Percentiles rank a stretch among this genome's conserved stretches.
Conservation (phyloP, 2,888 invertebrate species). For the Crioceris asparagi region DNA sequence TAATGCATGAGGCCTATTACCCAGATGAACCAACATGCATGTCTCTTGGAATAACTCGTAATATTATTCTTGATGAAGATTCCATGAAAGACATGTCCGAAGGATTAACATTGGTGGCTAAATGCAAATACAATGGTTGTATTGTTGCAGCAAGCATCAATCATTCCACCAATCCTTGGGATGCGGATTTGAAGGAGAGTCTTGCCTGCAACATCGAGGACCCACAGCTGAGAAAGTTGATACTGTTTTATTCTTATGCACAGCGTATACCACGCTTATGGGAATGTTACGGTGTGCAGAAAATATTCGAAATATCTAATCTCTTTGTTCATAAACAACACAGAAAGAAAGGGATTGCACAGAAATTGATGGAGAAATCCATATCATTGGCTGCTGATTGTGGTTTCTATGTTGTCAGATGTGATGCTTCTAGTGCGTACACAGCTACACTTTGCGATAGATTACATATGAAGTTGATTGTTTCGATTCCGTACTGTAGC, state of each 20-base stretch:
- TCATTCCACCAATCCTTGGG: constrained; percentile 42
- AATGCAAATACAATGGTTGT: constrained; percentile 31
- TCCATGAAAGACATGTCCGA: constrained; percentile 28
- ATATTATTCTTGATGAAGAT: constrained; percentile 23
- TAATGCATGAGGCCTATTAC: constrained; percentile 44
- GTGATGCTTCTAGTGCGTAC: constrained; percentile 41
- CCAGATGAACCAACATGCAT: constrained; percentile 44
- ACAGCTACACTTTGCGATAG: constrained; percentile 37
- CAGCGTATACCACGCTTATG: constrained; percentile 40
- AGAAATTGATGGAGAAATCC: constrained; percentile 34
- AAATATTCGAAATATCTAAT: constrained; percentile 44
- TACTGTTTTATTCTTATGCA: constrained; percentile 45
- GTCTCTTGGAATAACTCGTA: constrained; percentile 38
- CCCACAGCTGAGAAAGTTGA: constrained; percentile 37
- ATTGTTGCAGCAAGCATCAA: constrained; percentile 42
- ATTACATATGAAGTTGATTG: constrained; percentile 40
- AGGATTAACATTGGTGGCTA: constrained; percentile 27
- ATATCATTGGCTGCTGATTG: constrained; percentile 39
- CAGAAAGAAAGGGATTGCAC: constrained; percentile 41
- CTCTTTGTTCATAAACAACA: constrained; percentile 42
- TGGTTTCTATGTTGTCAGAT: constrained; percentile 39
- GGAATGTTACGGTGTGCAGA: constrained; percentile 36
- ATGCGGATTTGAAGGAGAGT: constrained; percentile 41
- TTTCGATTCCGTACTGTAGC: constrained; percentile 43
- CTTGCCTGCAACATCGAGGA: constrained; percentile 41